These are phyloP conservation scores for Caenorhabditis plicata DNA, from an alignment of 2,888 invertebrate species.

Conservation along the genomic window DNA sequence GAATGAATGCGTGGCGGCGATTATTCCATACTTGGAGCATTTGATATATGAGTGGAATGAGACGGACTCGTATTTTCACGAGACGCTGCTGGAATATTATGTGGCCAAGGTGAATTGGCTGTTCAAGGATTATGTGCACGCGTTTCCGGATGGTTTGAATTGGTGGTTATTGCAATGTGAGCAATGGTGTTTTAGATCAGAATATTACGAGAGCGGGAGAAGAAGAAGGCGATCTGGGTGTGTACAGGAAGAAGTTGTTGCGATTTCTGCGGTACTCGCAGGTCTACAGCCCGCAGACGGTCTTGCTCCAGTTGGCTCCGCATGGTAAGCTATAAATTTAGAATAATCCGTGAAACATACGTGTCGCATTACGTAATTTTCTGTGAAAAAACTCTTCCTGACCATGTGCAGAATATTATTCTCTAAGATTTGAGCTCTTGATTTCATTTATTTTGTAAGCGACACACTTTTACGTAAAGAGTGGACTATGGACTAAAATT, in stretches of 20 bases:
- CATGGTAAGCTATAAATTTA: constrained; percentile 32
- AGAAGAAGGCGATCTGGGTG: constrained; percentile 70
- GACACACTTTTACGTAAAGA: too few relatives aligned
- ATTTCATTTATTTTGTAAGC: too few relatives aligned
- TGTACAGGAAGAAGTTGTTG: constrained; percentile 72
- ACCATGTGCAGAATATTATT: too few relatives aligned
- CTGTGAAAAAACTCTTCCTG: background rate
- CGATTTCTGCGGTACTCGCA: constrained; percentile 50
- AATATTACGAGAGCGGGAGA: constrained; percentile 66
- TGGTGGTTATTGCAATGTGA: background rate
- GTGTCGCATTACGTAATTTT: background rate
- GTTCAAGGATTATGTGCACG: constrained; percentile 67
- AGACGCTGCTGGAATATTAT: constrained; percentile 85
- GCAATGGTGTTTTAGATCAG: constrained; percentile 62
- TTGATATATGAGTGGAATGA: constrained; percentile 88
- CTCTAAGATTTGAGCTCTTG: too few relatives aligned
- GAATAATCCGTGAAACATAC: background rate
- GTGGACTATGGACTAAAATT: too few relatives aligned
- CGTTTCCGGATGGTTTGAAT: constrained; percentile 62
- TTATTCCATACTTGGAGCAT: constrained; percentile 91
- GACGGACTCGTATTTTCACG: constrained; percentile 81
- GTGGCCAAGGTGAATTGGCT: constrained; percentile 73
- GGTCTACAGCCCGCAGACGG: constrained; percentile 53
- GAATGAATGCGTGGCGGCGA: constrained; percentile 76
- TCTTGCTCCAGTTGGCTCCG: constrained; percentile 50